Evolutionary conservation across 2,888 invertebrate genomes (phyloP).

Genomic region (Zonitis immaculata): DNA sequence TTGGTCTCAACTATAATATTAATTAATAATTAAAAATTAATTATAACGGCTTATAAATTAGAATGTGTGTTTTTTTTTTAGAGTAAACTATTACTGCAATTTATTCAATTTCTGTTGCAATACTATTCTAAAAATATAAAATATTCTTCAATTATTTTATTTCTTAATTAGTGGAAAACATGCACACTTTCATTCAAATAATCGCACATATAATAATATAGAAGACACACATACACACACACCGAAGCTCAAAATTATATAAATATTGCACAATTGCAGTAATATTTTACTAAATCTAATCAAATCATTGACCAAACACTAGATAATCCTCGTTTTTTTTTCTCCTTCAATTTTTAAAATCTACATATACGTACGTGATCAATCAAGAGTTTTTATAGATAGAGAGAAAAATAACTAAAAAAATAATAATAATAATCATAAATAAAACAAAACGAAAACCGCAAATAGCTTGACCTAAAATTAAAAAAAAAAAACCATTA

Average conservation of each 20-base stretch:
- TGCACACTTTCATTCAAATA: conserved; percentile 7
- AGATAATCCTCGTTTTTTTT: conserved; percentile 11
- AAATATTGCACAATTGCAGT: conserved; percentile 38
- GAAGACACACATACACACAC: conserved; percentile 26
- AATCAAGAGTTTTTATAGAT: no score
- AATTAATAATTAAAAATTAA: background rate
- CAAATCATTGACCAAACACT: conserved; percentile 20
- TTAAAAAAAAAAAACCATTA: conserved; percentile 29
- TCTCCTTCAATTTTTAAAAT: background rate
- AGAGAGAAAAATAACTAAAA: conserved; percentile 12
- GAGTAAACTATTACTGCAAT: conserved; percentile 45
- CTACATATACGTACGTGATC: conserved; percentile 40
- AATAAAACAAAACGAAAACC: conserved; percentile 2
- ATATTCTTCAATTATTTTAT: conserved; percentile 15
- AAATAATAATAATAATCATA: no score
- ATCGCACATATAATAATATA: conserved; percentile 24
- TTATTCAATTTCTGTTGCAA: background rate
- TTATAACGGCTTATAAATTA: conserved; percentile 11
- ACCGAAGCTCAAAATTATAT: conserved; percentile 16
- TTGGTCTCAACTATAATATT: no score
- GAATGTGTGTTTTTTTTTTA: conserved; percentile 26
- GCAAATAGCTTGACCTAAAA: conserved; percentile 24
- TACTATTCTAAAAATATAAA: conserved; percentile 3
- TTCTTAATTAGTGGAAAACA: conserved; percentile 16
- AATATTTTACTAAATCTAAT: conserved; percentile 41